Evolutionary conservation across 2,888 invertebrate species (phyloP), one percentile per base, ranked within the genome.

Genomic region (Papilio demoleus): DNA sequence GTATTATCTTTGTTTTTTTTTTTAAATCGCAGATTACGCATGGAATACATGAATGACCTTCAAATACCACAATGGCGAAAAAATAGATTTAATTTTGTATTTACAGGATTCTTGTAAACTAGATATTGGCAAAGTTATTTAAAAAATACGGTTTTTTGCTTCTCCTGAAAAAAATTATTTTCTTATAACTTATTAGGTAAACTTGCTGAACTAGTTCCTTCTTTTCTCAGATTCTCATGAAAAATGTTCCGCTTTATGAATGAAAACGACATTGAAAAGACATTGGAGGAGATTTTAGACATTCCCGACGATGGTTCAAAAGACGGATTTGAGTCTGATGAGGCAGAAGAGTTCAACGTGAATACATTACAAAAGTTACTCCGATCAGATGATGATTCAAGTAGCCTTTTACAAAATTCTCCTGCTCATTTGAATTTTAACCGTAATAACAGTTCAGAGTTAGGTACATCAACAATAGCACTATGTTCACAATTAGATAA

Each of bases 321-420:
- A 72, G 72, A 72, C 70, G 69, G 69, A 66, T 71, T 70, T 70
- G 72, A 74, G 71, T 72, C 70, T 73, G 71, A 73, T 72, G 70
- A 70, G 69, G 70, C 68, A 71, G 73, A 72, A 72, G 71, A 71
- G 66, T 72, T 70, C 70, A 71, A 73, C 60, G 68, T 72, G 68
- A 62, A 71, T 66, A 72, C 68, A 67, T 27, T 59, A 64, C 72
- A 71, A 72, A 58, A 67, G 68, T 69, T 72, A 56, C 72, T 70
- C 67, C 66, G 70, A 71, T 1, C 72, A 70, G 63, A 70, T 71
- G 68, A 67, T 72, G n/a, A n/a, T n/a, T 70, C 67, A 72, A 70
- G 70, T 72, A 11, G 67, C 61, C 61, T 73, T 68, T 73, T 56
- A 70, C 70, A 70, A 72, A 71, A 71, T 73, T 73, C 72, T 72